Evolutionary conservation across 2,888 invertebrate species (phyloP).

Genomic region (Ophion costatus): DNA sequence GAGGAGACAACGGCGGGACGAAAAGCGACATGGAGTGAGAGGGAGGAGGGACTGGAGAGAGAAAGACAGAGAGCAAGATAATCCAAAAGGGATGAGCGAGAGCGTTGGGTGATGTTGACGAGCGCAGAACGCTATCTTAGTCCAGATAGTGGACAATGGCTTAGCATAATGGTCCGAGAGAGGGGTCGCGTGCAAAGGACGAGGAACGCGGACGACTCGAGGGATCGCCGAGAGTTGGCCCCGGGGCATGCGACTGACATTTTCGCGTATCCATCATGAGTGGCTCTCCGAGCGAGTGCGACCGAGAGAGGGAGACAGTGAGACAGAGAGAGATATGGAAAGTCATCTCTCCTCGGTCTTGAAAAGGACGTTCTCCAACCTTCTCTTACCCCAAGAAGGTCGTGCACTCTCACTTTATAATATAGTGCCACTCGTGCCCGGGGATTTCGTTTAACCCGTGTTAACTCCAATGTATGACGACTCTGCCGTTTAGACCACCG

Average conservation of each 20-base stretch:
- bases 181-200: slow-evolving; percentile 65
- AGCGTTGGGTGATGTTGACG: slow-evolving; percentile 66
- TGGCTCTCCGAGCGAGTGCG: slow-evolving; percentile 46
- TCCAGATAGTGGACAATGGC: slow-evolving; percentile 82
- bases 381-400: slow-evolving; percentile 49
- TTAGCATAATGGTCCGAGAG: slow-evolving; percentile 81
- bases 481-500: slow-evolving; percentile 24
- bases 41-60: not conserved
- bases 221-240: slow-evolving; percentile 71
- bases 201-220: slow-evolving; percentile 67
- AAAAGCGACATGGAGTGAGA: slow-evolving; percentile 26
- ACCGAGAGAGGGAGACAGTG: slow-evolving; percentile 38
- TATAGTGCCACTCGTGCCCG: slow-evolving; percentile 68
- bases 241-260: slow-evolving; percentile 81
- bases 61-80: slow-evolving; percentile 39
- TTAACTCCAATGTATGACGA: slow-evolving; percentile 39
- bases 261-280: slow-evolving; percentile 82
- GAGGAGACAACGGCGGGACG: slow-evolving; percentile 6
- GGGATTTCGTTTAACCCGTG: slow-evolving; percentile 46
- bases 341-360: slow-evolving; percentile 48
- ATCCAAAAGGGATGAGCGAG: slow-evolving; percentile 49
- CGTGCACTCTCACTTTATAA: slow-evolving; percentile 78
- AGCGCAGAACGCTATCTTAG: slow-evolving; percentile 77
- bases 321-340: slow-evolving; percentile 20
- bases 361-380: slow-evolving; percentile 52